Conservation (phyloP, 2,888 invertebrate genomes). For the Apamea crenata region DNA sequence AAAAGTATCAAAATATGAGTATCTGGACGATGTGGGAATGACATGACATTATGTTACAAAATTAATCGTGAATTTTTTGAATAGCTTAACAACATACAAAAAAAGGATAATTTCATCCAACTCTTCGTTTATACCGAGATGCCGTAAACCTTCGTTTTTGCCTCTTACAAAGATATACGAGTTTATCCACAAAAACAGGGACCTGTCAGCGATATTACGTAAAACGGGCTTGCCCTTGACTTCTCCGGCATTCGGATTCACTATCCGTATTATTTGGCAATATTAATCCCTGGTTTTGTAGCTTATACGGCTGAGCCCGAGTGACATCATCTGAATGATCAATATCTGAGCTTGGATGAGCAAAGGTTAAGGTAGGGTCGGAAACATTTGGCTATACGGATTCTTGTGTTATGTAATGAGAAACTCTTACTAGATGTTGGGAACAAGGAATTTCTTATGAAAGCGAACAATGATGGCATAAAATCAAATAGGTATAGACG, state of each 20-base stretch:
- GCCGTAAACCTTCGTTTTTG: constrained; percentile 44
- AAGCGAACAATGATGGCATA: not conserved
- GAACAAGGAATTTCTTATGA: constrained; percentile 9
- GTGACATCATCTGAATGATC: constrained; percentile 43
- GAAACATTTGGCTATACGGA: constrained; percentile 26
- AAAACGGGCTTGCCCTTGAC: constrained; percentile 47
- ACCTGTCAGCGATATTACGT: constrained; percentile 39
- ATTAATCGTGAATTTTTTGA: not conserved
- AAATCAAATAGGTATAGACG: not conserved
- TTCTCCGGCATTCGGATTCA: constrained; percentile 33
- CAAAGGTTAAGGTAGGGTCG: constrained; percentile 52
- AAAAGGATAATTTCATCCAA: constrained; percentile 10
- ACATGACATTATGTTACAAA: not conserved
- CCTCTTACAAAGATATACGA: constrained; percentile 31
- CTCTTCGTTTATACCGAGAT: constrained; percentile 24
- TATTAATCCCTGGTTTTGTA: constrained; percentile 45
- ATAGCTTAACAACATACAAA: not conserved
- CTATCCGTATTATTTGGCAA: constrained; percentile 50
- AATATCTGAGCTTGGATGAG: constrained; percentile 42
- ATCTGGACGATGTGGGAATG: not conserved
- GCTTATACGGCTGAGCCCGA: constrained; percentile 33
- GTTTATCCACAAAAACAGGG: constrained; percentile 48
- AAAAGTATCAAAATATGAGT: not conserved
- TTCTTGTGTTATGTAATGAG: constrained; percentile 24
- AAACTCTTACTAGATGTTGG: constrained; percentile 2